Percentiles rank a stretch among this genome's conserved stretches.
Conservation (phyloP, 2,113 vertebrate species). For the Oostethus manadensis region DNA sequence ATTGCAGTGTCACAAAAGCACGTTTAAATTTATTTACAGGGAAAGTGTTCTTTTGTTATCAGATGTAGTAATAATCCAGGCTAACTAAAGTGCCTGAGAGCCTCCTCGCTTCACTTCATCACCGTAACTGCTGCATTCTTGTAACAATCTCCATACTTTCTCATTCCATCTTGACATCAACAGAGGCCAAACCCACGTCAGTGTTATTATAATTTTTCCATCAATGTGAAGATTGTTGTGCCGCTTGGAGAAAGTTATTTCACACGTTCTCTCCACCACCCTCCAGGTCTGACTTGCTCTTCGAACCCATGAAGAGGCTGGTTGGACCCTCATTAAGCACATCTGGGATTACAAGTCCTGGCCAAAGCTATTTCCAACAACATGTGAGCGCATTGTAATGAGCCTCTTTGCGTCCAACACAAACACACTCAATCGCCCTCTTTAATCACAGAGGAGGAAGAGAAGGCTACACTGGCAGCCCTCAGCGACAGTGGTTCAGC, state of each 20-base stretch:
- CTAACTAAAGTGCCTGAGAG: background rate
- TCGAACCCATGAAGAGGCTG: constrained; percentile 58
- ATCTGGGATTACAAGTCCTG: constrained; percentile 67
- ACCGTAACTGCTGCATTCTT: constrained; percentile 16
- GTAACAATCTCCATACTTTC: constrained; percentile 35
- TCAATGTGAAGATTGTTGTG: constrained; percentile 60
- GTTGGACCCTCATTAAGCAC: constrained; percentile 69
- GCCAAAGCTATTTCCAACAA: constrained; percentile 63
- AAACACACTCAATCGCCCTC: constrained; percentile 66
- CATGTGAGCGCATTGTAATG: constrained; percentile 76
- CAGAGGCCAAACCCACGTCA: constrained; percentile 29
- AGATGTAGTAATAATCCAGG: too few species aligned
- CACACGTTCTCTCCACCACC: constrained; percentile 14
- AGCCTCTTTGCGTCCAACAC: constrained; percentile 53
- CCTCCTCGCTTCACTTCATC: constrained; percentile 24
- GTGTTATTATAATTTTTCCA: constrained; percentile 59
- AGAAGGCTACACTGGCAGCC: constrained; percentile 57
- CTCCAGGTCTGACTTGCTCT: constrained; percentile 37
- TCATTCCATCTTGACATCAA: constrained; percentile 55
- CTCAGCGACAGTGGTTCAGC: constrained; percentile 32
- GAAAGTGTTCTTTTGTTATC: too few species aligned
- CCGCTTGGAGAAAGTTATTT: constrained; percentile 38
- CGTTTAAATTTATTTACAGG: too few species aligned
- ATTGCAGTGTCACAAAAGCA: too few species aligned
- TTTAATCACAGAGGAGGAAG: constrained; percentile 72